phyloP scores from a whole-genome alignment of 2,888 invertebrate genomes.

The Cordylochernes scorpioides region DNA sequence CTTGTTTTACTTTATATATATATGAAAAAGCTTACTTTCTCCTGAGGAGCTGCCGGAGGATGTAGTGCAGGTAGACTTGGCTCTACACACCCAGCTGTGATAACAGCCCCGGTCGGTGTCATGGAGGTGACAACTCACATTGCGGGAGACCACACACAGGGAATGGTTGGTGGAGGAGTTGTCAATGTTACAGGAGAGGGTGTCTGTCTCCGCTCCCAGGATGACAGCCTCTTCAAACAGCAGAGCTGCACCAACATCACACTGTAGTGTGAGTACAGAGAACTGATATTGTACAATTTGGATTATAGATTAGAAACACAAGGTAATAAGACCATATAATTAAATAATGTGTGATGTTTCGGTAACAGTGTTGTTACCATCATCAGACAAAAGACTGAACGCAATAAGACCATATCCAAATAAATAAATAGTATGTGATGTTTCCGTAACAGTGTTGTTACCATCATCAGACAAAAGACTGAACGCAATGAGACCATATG shows the following conservation, averaged over 20 bases:
- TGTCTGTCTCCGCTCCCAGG: slow-evolving; percentile 77
- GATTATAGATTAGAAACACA: no score
- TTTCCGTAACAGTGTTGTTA: no score
- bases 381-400: no score
- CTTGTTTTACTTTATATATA: not conserved
- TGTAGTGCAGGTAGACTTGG: slow-evolving; percentile 91
- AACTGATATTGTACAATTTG: no score
- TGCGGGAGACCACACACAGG: slow-evolving; percentile 59
- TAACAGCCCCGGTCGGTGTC: slow-evolving; percentile 27
- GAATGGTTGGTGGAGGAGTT: slow-evolving; percentile 49
- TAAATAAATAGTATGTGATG: no score
- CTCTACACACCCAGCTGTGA: slow-evolving; percentile 21
- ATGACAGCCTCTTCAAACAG: slow-evolving; percentile 87
- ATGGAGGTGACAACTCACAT: slow-evolving; percentile 30
- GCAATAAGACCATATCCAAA: no score
- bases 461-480: no score
- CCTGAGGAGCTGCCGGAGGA: slow-evolving; percentile 80
- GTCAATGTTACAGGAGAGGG: slow-evolving; percentile 55
- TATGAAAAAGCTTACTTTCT: slow-evolving; percentile 24
- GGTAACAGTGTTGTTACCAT: no score
- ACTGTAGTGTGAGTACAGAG: no score
- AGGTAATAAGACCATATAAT: no score
- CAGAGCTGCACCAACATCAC: slow-evolving; percentile 59
- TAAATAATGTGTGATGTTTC: no score
- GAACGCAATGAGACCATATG: no score